These are phyloP conservation scores for Temnothorax longispinosus DNA, from an alignment of 1,140 invertebrate genomes.

Conservation along the genomic window DNA sequence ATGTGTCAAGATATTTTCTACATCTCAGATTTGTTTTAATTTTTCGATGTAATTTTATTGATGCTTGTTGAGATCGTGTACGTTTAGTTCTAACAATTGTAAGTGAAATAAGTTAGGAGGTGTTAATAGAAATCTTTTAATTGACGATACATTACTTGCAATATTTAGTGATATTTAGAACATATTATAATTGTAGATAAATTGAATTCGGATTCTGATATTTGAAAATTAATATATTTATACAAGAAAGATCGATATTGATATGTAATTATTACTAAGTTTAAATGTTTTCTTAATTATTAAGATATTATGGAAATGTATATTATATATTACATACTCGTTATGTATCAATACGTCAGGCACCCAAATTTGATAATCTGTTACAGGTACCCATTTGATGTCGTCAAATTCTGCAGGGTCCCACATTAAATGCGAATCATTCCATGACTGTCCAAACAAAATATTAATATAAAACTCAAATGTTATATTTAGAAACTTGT, in stretches of 20 bases:
- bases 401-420: slow-evolving; percentile 77
- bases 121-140: not conserved
- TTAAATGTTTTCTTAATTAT: not conserved
- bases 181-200: not conserved
- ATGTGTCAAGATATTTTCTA: slow-evolving; percentile 58
- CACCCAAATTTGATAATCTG: slow-evolving; percentile 81
- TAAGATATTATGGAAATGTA: slow-evolving; percentile 11
- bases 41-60: not conserved
- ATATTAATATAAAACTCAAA: not conserved
- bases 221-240: not conserved
- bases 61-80: not conserved
- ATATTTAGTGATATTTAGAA: not conserved
- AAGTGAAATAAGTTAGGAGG: not conserved
- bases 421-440: slow-evolving; percentile 84
- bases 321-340: slow-evolving; percentile 73
- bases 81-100: not conserved
- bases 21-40: not conserved
- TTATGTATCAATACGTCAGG: slow-evolving; percentile 84
- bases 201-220: not conserved
- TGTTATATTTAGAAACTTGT: not conserved
- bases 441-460: slow-evolving; percentile 79
- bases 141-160: not conserved
- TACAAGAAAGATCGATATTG: not conserved
- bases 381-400: slow-evolving; percentile 74
- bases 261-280: slow-evolving; percentile 33